phyloP scores from a whole-genome alignment of 2,797 vertebrate species.

The Tamandua tetradactyla region DNA sequence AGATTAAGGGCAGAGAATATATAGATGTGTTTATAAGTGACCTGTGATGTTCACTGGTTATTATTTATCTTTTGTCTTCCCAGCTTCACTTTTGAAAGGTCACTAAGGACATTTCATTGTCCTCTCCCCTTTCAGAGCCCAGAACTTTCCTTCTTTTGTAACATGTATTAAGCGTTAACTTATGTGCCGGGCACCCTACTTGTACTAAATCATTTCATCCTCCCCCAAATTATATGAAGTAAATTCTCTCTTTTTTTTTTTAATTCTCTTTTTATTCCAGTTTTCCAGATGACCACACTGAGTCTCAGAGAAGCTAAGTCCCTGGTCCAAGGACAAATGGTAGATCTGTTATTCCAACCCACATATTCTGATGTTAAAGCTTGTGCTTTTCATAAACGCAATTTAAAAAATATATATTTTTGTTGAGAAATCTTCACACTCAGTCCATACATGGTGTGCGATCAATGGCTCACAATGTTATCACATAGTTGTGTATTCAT shows the following conservation, averaged over 20 bases:
- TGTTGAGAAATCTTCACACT: too few species aligned
- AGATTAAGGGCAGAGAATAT: background rate
- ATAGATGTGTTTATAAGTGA: rapidly evolving
- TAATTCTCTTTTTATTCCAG: background rate
- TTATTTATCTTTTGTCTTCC: background rate
- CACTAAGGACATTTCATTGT: background rate
- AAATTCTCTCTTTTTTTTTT: background rate
- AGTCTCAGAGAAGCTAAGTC: background rate
- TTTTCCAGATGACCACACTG: background rate
- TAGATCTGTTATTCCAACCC: background rate
- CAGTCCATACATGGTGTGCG: too few species aligned
- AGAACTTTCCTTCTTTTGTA: background rate
- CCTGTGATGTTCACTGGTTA: rapidly evolving
- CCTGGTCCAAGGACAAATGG: background rate
- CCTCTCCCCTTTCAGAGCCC: background rate
- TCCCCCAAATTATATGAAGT: background rate
- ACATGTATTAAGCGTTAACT: background rate
- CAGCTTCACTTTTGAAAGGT: background rate
- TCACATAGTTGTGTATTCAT: too few species aligned
- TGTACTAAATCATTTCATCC: background rate
- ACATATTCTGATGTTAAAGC: background rate
- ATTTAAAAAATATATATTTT: too few species aligned
- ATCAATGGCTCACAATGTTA: too few species aligned
- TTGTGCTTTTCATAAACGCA: background rate
- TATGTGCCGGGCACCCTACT: background rate